phyloP scores from a whole-genome alignment of 2,113 vertebrate genomes.

The Dolichallabes microphthalmus region DNA sequence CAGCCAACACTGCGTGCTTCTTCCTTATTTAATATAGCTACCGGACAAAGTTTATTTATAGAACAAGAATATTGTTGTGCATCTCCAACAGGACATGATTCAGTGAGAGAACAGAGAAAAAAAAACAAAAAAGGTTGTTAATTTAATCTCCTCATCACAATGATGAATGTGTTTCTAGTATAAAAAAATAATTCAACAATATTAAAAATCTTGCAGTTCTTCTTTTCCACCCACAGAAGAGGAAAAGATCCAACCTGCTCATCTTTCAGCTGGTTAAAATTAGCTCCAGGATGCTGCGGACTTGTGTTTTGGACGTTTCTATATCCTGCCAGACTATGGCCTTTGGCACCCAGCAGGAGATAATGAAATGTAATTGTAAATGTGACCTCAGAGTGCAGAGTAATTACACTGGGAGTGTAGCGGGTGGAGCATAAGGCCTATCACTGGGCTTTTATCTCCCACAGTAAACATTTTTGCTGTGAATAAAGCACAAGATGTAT shows the following conservation, averaged over 20 bases:
- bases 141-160: not conserved
- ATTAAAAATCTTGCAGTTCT: not conserved
- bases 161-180: not conserved
- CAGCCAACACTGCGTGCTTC: not conserved
- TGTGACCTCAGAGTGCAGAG: constrained; percentile 25
- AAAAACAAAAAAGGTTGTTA: not conserved
- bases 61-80: not conserved
- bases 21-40: not conserved
- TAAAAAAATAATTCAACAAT: not conserved
- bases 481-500: not conserved
- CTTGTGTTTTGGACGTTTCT: not conserved
- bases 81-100: not conserved
- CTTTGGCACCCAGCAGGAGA: not conserved
- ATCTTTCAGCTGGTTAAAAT: not conserved
- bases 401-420: constrained; percentile 1
- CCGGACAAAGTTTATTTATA: not conserved
- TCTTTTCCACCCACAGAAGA: not conserved
- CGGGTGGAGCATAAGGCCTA: not conserved
- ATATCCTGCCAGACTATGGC: not conserved
- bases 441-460: not conserved
- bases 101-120: not conserved
- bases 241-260: not conserved
- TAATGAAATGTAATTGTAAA: constrained; percentile 22
- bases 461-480: constrained; percentile 11
- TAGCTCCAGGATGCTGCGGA: not conserved